A percentile compares a stretch with the other conserved stretches of the same genome.
Evolutionary conservation across 2,888 invertebrate genomes (phyloP).

Genomic region (Phrixothrix hirtus): DNA sequence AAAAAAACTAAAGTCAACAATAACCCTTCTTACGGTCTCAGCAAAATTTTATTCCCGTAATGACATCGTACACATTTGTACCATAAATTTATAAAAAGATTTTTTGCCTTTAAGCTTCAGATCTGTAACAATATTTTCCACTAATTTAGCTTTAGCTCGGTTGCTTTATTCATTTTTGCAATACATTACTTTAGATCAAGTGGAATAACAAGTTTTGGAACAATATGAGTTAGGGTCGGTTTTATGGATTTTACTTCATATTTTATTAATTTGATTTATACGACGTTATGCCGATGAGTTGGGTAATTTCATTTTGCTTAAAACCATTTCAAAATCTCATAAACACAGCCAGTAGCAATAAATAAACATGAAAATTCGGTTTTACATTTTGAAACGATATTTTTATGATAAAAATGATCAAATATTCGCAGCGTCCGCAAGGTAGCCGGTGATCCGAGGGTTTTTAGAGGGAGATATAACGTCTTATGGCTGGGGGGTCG

Average conservation of each 20-base stretch:
- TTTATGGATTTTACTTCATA: conserved; percentile 32
- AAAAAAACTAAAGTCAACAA: conserved; percentile 22
- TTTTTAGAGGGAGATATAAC: conserved; percentile 40
- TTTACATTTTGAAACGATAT: conserved; percentile 23
- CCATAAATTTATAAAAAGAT: conserved; percentile 1
- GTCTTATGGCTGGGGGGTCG: conserved; percentile 26
- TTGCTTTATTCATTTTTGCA: conserved; percentile 40
- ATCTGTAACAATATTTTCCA: conserved; percentile 50
- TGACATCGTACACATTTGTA: conserved; percentile 8
- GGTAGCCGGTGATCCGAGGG: conserved; percentile 46
- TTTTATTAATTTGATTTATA: conserved; percentile 31
- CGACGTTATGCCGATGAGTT: conserved; percentile 11
- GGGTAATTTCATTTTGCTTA: conserved; percentile 20
- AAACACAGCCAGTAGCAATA: conserved; percentile 12
- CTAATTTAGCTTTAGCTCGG: conserved; percentile 45
- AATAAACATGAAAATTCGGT: conserved; percentile 17
- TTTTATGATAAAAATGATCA: conserved; percentile 32
- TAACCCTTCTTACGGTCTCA: conserved; percentile 22
- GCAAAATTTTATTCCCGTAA: conserved; percentile 5
- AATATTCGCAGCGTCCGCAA: conserved; percentile 45
- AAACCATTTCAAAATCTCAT: conserved; percentile 17
- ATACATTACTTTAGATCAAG: conserved; percentile 46
- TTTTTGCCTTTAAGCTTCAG: conserved; percentile 24
- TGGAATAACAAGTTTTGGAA: conserved; percentile 48
- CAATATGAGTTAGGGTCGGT: conserved; percentile 32